A percentile compares a stretch with the other conserved stretches of the same genome.
Conservation (phyloP, 2,888 invertebrate genomes). For the Ditylenchus weischeri region DNA sequence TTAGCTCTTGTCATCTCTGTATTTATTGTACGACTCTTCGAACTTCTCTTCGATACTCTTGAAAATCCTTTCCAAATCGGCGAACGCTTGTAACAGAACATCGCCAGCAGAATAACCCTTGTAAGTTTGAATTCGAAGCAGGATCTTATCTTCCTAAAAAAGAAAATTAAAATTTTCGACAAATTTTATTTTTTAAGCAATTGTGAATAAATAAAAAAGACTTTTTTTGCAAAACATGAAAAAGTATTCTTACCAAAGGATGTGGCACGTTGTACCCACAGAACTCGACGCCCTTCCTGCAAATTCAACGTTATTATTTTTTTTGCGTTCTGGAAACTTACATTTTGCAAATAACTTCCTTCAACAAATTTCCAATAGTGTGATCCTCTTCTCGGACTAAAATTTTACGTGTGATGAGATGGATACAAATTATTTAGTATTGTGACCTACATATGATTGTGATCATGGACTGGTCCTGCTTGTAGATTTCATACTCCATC, state of each 20-base stretch:
- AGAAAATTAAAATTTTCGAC: too few species aligned
- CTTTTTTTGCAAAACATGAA: too few species aligned
- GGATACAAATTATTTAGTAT: too few species aligned
- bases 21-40: conserved; percentile 29
- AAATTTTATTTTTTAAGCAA: too few species aligned
- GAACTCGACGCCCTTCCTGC: conserved; percentile 80
- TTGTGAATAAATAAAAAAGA: too few species aligned
- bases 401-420: too few species aligned
- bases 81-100: conserved; percentile 42
- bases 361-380: conserved; percentile 87
- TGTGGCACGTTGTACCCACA: conserved; percentile 93
- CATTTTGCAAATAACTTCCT: conserved; percentile 82
- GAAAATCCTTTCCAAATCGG: conserved; percentile 43
- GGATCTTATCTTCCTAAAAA: conserved; percentile 74
- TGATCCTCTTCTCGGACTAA: conserved; percentile 80
- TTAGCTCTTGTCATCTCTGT: too few species aligned
- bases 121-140: conserved; percentile 80
- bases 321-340: conserved; percentile 58
- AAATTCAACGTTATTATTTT: conserved; percentile 29
- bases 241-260: conserved; percentile 67
- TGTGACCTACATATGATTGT: conserved; percentile 72
- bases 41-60: conserved; percentile 43
- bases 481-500: conserved; percentile 62
- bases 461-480: conserved; percentile 70
- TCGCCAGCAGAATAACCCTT: conserved; percentile 42